These are phyloP conservation scores for Diadema setosum DNA, from an alignment of 35 echinoderm and acorn worm species.

Conservation along the genomic window DNA sequence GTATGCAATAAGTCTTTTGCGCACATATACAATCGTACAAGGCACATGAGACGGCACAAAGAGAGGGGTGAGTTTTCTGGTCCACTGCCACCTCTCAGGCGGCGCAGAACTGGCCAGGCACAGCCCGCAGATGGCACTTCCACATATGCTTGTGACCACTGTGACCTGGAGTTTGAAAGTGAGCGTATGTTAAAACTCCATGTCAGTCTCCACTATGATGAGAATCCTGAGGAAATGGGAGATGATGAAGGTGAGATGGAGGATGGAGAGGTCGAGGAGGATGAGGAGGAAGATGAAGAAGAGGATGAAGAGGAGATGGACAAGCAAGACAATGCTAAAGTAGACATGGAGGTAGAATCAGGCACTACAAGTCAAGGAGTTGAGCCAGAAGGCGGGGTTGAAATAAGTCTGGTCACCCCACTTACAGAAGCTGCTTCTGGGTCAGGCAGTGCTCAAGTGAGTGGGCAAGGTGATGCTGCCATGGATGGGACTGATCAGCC, in stretches of 20 bases:
- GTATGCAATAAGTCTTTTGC: constrained; percentile 89
- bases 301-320: neutral
- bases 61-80: constrained; percentile 70
- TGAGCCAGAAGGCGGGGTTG: too few species aligned
- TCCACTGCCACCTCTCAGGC: constrained; percentile 3
- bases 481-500: neutral
- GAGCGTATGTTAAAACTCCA: constrained; percentile 51
- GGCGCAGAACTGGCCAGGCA: constrained; percentile 12
- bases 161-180: constrained; percentile 68
- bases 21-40: constrained; percentile 77
- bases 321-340: neutral
- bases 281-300: constrained; percentile 46
- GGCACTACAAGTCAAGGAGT: too few species aligned
- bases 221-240: constrained; percentile 10
- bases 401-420: too few species aligned
- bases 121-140: neutral
- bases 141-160: constrained; percentile 40
- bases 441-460: too few species aligned
- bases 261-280: constrained; percentile 9
- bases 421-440: too few species aligned
- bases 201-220: constrained; percentile 10
- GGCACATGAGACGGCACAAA: constrained; percentile 78
- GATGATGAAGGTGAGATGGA: constrained; percentile 1
- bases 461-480: neutral
- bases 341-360: neutral